Evolutionary conservation across 2,113 vertebrate genomes (phyloP).

Genomic region (Periophthalmus modestus): DNA sequence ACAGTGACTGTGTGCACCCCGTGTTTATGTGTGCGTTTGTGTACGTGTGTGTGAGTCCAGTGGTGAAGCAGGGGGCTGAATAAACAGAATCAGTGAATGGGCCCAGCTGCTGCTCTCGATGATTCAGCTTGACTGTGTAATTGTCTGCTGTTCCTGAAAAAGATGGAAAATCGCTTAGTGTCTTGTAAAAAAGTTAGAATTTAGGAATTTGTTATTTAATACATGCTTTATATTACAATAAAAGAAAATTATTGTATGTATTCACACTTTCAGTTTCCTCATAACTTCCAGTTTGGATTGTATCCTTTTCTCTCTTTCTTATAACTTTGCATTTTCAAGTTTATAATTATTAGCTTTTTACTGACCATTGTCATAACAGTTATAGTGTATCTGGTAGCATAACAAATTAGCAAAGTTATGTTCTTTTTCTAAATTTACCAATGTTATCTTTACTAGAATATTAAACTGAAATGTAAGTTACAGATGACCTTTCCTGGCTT

Average conservation of each 20-base stretch:
- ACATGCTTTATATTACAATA: neutral
- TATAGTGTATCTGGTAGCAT: too few species aligned
- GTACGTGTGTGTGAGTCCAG: conserved; percentile 21
- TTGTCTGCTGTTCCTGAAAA: conserved; percentile 9
- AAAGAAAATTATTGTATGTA: too few species aligned
- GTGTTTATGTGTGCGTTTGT: conserved; percentile 22
- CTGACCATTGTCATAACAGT: too few species aligned
- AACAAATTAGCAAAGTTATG: too few species aligned
- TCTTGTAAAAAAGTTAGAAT: neutral
- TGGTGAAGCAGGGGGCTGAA: conserved; percentile 56
- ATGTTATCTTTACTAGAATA: too few species aligned
- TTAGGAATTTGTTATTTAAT: neutral
- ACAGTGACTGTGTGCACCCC: conserved; percentile 19
- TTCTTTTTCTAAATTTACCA: too few species aligned
- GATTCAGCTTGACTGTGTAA: conserved; percentile 22
- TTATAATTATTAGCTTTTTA: too few species aligned
- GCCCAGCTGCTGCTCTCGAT: conserved; percentile 50
- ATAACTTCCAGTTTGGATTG: too few species aligned
- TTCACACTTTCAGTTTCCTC: too few species aligned
- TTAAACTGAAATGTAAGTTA: too few species aligned
- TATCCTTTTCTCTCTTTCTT: too few species aligned
- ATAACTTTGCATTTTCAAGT: too few species aligned
- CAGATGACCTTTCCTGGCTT: neutral
- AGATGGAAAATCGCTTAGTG: neutral
- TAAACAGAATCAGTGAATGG: conserved; percentile 67